Conservation (phyloP, 2,888 invertebrate species). For the Andricus curvator region DNA sequence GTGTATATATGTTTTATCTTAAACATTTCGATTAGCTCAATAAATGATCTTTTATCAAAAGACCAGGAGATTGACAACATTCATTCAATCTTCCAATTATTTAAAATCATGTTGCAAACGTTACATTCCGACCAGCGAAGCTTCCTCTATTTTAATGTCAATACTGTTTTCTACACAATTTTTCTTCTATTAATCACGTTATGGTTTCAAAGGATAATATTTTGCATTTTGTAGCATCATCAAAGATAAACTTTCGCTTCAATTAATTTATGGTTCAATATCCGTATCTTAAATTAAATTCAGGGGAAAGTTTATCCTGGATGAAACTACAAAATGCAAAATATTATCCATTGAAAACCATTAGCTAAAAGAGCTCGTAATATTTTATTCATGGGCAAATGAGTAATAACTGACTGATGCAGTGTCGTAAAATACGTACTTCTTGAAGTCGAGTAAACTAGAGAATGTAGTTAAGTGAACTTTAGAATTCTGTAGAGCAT, state of each 20-base stretch:
- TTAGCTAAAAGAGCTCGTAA: not conserved
- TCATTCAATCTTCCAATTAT: no score
- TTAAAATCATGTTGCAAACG: no score
- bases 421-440: conserved; percentile 17
- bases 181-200: no score
- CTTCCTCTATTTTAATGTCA: no score
- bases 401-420: conserved; percentile 30
- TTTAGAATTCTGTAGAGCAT: not conserved
- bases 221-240: conserved; percentile 5
- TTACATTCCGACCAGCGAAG: no score
- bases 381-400: conserved; percentile 14
- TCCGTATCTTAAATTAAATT: not conserved
- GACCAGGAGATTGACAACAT: no score
- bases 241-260: not conserved
- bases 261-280: not conserved
- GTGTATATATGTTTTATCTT: no score
- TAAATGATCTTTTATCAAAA: no score
- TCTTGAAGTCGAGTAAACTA: conserved; percentile 12
- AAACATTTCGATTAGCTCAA: no score
- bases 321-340: conserved; percentile 2
- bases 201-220: conserved; percentile 1
- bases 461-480: not conserved
- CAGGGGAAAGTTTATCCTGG: not conserved
- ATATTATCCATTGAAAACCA: conserved; percentile 15
- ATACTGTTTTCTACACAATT: no score